Base-by-base conservation (phyloP, 1,140 invertebrate species). In the Gryon sp. region DNA sequence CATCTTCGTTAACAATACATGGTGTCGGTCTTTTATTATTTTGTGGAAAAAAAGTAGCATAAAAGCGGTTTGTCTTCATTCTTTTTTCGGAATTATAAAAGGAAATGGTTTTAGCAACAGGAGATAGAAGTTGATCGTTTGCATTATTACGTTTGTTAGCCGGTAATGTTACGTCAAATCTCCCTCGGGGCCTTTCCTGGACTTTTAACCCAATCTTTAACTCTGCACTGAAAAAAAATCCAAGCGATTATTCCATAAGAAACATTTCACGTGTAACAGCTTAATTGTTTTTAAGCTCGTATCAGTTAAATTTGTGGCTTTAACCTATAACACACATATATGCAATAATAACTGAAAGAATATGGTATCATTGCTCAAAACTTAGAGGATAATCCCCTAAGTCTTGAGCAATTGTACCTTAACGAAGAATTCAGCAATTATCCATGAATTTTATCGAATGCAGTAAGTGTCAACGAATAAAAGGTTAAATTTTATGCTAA, bases 121-220 rank as follows among this genome's bases (percentile, higher is more conserved):
- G 36, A 62, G 34, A 41, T 55, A 48, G 48, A 66, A 72, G 34
- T 65, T 62, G 50, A 66, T 40, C 53, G 53, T 62, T 40, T 68
- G 62, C 18, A 41, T 60, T 76, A 76, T 76, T 63, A 76, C 63
- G 15, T 68, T 69, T 69, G 73, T 69, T 69, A 59, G 36, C 12
- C 22, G 30, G 20, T 45, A 55, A 30, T 62, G 57, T 24, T 36
- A 40, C 45, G 52, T 20, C 15, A 24, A 38, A 11, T 45, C 28
- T 46, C 6, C 53, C 60, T 12, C 14, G 41, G 40, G 48, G 72
- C 57, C 48, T 60, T 41, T 34, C 28, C 11, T 6, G 7, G n/a
- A 57, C 18, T 62, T 36, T 28, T 52, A 40, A 62, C 19, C 59
- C 40, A 63, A 57, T 57, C 48, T 63, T 26, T 8, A 50, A 11